Percentiles rank a stretch among this genome's conserved stretches.
Evolutionary conservation across 2,888 invertebrate species (phyloP).

Genomic region (Anaspis maculata): DNA sequence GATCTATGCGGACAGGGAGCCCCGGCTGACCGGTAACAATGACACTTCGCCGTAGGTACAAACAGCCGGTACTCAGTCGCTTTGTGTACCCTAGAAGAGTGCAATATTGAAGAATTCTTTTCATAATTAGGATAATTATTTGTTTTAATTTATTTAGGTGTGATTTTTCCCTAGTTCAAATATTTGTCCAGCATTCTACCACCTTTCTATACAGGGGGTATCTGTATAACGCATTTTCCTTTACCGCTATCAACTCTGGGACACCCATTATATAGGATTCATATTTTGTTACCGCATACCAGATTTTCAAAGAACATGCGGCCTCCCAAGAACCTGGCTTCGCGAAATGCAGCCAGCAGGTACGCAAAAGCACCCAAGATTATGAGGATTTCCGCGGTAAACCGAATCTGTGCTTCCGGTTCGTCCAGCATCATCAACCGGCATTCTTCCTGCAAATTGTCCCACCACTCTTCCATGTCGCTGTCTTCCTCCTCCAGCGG

Average conservation of each 20-base stretch:
- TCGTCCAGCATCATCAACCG: slow-evolving; percentile 58
- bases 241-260: neutral
- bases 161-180: too few species aligned
- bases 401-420: slow-evolving; percentile 56
- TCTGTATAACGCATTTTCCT: too few species aligned
- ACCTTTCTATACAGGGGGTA: too few species aligned
- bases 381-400: slow-evolving; percentile 69
- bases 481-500: slow-evolving; percentile 37
- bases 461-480: slow-evolving; percentile 63
- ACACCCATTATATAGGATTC: neutral
- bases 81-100: too few species aligned
- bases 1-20: too few species aligned
- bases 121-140: too few species aligned
- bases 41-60: too few species aligned
- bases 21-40: too few species aligned
- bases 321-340: slow-evolving; percentile 83
- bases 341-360: slow-evolving; percentile 74
- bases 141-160: too few species aligned
- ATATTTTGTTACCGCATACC: slow-evolving; percentile 52
- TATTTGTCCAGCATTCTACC: too few species aligned
- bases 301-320: slow-evolving; percentile 93
- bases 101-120: too few species aligned
- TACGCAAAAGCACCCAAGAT: slow-evolving; percentile 79
- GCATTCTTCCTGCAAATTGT: slow-evolving; percentile 61
- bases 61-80: too few species aligned